Evolutionary conservation across 2,888 invertebrate genomes (phyloP).

Genomic region (Polyommatus icarus): DNA sequence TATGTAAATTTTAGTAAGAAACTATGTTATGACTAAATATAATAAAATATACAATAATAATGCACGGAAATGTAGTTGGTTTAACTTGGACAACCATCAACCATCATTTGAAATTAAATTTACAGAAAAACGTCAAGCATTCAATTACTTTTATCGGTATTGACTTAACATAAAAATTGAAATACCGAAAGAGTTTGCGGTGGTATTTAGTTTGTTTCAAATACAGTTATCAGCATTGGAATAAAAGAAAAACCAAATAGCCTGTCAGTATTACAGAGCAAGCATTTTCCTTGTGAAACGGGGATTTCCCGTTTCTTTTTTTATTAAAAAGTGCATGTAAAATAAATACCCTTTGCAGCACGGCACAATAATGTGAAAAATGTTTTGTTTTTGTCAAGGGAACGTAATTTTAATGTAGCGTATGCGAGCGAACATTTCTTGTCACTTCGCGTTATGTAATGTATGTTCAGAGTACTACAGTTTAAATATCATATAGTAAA

Average conservation of each 20-base stretch:
- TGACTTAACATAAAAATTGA: not conserved
- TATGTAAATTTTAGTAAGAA: not conserved
- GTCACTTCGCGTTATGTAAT: conserved; percentile 30
- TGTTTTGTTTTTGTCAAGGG: conserved; percentile 34
- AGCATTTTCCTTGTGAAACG: conserved; percentile 7
- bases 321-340: conserved; percentile 29
- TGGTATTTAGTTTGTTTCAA: not conserved
- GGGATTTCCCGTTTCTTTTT: conserved; percentile 8
- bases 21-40: too few relatives aligned
- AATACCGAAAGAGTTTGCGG: not conserved
- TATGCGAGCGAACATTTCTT: conserved; percentile 34
- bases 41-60: too few relatives aligned
- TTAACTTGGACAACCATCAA: not conserved
- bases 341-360: conserved; percentile 33
- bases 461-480: conserved; percentile 5
- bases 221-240: conserved; percentile 4
- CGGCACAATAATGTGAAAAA: conserved; percentile 34
- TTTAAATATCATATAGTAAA: not conserved
- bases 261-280: conserved; percentile 18
- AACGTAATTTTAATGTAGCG: conserved; percentile 35
- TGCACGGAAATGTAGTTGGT: too few relatives aligned
- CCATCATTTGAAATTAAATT: not conserved
- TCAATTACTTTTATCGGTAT: not conserved
- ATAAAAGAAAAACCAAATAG: not conserved
- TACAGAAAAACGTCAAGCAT: not conserved